Base-by-base conservation (phyloP, 2,113 vertebrate species). In the Lethenteron camtschaticum region DNA sequence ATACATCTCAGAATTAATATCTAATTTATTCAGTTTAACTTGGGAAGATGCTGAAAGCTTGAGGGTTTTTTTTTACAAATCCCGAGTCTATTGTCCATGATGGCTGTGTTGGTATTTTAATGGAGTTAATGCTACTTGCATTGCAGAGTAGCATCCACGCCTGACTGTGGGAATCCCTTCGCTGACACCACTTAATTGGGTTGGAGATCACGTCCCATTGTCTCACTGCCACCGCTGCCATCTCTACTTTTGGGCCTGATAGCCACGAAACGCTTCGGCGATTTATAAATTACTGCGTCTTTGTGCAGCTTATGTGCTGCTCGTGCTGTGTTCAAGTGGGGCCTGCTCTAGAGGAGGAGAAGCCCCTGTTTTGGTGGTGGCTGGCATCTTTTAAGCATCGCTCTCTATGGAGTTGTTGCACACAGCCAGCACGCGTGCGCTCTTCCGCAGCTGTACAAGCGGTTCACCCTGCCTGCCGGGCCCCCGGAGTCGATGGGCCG, bases 401-500 rank as follows among this genome's bases (percentile, higher is more conserved):
- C n/a, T 16, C 9, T 11, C n/a, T 24, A 68, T 16, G 10, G 8
- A 16, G 9, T 68, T 68, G n/a, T 68, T 68, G 18, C 18, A n/a
- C 16, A 12, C 68, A 69, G 24, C 70, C 55, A n/a, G 11, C 58
- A 14, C 59, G 72, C 18, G 70, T 66, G 41, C 55, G 74, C 18
- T 2, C 75, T 10, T n/a, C 71, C 72, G 56, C 77, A 91, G 88
- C 78, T 91, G 12, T 90, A 87, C 77, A 91, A 91, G 79, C 84
- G 86, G 66, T 91, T 90, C 74, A 82, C 72, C 5, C 78, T 87
- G 69, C 74, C 80, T 9, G 85, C 86, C n/a, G 81, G 80, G 8
- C 86, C 87, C 11, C 78, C 86, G 9, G 87, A 91, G 73, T 81
- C 84, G 0, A 89, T 91, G 88, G 88, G 88, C 58, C 78, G 85